Percentiles rank a stretch among this genome's conserved stretches.
phyloP scores from a whole-genome alignment of 2,113 vertebrate species.

The Brachyhypopomus gauderio region DNA sequence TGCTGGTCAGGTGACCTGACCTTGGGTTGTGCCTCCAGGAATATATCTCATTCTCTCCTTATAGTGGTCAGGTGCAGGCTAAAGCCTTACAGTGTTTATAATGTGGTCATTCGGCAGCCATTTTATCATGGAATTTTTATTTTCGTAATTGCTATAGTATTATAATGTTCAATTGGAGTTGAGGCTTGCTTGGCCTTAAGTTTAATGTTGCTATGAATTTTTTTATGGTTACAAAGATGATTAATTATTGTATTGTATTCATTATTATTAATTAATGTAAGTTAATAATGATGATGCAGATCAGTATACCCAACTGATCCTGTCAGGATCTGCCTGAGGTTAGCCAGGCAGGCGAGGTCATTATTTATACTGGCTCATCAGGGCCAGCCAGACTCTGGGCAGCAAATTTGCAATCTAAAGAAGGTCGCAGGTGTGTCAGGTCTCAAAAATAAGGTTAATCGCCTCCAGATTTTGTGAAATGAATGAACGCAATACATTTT shows the following conservation, averaged over 20 bases:
- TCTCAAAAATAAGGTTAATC: constrained; percentile 5
- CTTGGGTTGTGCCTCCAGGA: constrained; percentile 17
- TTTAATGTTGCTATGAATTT: neutral
- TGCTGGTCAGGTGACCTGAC: neutral
- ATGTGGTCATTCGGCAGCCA: neutral
- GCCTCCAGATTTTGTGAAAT: constrained; percentile 43
- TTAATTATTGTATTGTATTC: too few relatives aligned
- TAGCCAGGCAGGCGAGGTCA: constrained; percentile 21
- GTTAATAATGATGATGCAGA: too few relatives aligned
- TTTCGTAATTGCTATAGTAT: neutral
- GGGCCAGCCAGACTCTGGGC: constrained; percentile 23
- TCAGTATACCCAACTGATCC: too few relatives aligned
- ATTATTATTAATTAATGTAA: too few relatives aligned
- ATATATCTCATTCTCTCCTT: neutral
- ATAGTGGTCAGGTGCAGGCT: neutral
- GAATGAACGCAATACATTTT: constrained; percentile 26
- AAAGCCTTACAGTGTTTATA: neutral
- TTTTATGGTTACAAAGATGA: neutral
- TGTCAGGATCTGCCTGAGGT: neutral
- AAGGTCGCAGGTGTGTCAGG: constrained; percentile 45
- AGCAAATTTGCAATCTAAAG: constrained; percentile 51
- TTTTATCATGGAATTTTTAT: neutral
- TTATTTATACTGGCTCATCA: constrained; percentile 40
- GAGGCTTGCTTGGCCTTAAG: neutral
- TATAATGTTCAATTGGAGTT: neutral